Evolutionary conservation across 2,888 invertebrate species (phyloP), one percentile per base, ranked within the genome.

Genomic region (Orchestes rusci): DNA sequence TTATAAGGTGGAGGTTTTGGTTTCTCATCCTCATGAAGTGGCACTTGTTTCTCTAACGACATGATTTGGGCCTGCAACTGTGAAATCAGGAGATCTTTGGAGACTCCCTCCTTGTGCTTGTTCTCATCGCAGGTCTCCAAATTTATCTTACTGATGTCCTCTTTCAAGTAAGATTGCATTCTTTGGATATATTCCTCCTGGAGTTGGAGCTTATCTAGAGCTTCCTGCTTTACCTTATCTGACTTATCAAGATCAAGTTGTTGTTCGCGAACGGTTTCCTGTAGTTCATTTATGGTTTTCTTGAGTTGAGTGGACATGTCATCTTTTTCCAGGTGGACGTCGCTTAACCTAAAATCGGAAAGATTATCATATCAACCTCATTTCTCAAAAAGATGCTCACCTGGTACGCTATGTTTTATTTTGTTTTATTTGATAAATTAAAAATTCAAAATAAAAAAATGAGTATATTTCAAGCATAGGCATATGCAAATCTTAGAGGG

Each of bases 341-440:
- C 53, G 42, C 58, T 57, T 53, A 63, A 55, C 56, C 68, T 68
- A 63, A 56, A 64, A 59, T 62, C 57, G 58, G 55, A 51, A 59
- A 53, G 53, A 53, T 56, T 65, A 64, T 66, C 63, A 67, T 59
- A 61, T 67, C 66, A 68, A 60, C 66, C 54, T 60, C 50, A 52
- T n/a, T n/a, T n/a, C n/a, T n/a, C n/a, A n/a, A n/a, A n/a, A n/a
- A n/a, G n/a, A n/a, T n/a, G n/a, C n/a, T n/a, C n/a, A n/a, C n/a
- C n/a, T n/a, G n/a, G n/a, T n/a, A n/a, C n/a, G n/a, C n/a, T n/a
- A n/a, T n/a, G n/a, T n/a, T n/a, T n/a, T 5, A 23, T 23, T 23
- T 23, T 7, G 5, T 23, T 10, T 23, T 10, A 5, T 23, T 7
- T 23, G 10, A 23, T 23, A 23, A 10, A 23, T 23, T 23, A 30